Evolutionary conservation across 2,113 vertebrate species (phyloP), one percentile per base, ranked within the genome.

Genomic region (Bos taurus): DNA sequence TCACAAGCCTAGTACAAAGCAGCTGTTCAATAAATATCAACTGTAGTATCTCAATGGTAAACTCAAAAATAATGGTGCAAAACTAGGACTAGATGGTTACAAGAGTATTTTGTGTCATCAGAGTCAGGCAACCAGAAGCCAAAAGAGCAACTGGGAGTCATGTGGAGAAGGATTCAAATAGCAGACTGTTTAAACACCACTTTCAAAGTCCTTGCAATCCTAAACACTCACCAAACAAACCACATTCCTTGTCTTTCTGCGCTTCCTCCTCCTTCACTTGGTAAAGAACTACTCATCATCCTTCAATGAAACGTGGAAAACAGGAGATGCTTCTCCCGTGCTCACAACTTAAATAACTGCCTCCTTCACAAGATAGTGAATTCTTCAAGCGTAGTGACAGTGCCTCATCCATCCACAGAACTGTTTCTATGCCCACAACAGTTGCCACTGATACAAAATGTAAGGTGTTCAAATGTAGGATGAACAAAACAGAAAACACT

Each of bases 11-110:
- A 52, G 43, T 48, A 94, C 62, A 82, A 43, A 94, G 36, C 25
- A 89, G 40, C 26, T 89, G 60, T 50, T 90, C 28, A 93, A n/a
- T 89, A 88, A 93, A 85, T 21, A 94, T 62, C 93, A 96, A 87
- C 25, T 87, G 17, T 46, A 87, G 19, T 48, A 90, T 88, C 50
- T 52, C 19, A 59, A 78, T 12, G 57, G n/a, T 91, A 93, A 97
- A 98, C 57, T 86, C 25, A 52, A 91, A 88, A 92, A 92, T 62
- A 46, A 40, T 30, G 19, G 14, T 40, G 60, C n/a, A 59, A 90
- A 97, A 71, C 36, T 60, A 80, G 60, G 25, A 60, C 77, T 94
- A 89, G n/a, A 81, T 10, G 85, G 0, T 30, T 56, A 54, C 30
- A n/a, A 94, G 25, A 54, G 6, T 33, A 81, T 83, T 96, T 78